Evolutionary conservation across 2,113 vertebrate genomes (phyloP), one percentile per base, ranked within the genome.

Genomic region (Heptranchias perlo): DNA sequence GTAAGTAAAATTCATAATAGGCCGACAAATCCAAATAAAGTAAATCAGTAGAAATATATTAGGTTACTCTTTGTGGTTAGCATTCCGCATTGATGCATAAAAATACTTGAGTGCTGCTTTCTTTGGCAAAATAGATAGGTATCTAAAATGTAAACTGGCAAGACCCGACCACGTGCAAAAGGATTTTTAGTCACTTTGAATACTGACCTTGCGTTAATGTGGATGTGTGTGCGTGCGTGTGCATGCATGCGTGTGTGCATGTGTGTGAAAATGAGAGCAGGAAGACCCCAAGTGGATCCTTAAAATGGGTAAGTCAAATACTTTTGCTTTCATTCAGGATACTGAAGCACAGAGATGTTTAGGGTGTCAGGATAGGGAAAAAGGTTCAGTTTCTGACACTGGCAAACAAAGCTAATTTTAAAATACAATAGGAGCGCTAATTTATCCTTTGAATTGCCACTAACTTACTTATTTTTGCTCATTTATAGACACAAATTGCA

Each of bases 401-500:
- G 58, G 0, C 1, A 10, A 54, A 91, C 4, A 28, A 11, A 91
- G 14, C 5, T 91, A 58, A 52, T 11, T n/a, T n/a, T 91, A 54
- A 91, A 91, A 91, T 11, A 91, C 3, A n/a, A 54, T 58, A 91
- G 82, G 82, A 47, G 28, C 35, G 47, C 13, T 86, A 73, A 95
- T 64, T 95, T 64, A 94, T 87, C 25, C 28, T 89, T 31, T 54
- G 87, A 91, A 69, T 65, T 47, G 31, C 44, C 65, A 69, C 28
- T 58, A 91, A 91, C 31, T 91, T 67, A 23, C 54, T 35, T 44
- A 67, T 39, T 82, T 73, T 96, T 3, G 96, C 76, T 96, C 82
- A 0, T 96, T 47, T 0, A 0, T 54, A 97, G 97, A 62, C 67
- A 97, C 62, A 86, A 96, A 35, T 67, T 97, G 61, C 96, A 97